A percentile compares a stretch with the other conserved stretches of the same genome.
Evolutionary conservation across 2,113 vertebrate genomes (phyloP).

Genomic region (Acrocephalus arundinaceus): DNA sequence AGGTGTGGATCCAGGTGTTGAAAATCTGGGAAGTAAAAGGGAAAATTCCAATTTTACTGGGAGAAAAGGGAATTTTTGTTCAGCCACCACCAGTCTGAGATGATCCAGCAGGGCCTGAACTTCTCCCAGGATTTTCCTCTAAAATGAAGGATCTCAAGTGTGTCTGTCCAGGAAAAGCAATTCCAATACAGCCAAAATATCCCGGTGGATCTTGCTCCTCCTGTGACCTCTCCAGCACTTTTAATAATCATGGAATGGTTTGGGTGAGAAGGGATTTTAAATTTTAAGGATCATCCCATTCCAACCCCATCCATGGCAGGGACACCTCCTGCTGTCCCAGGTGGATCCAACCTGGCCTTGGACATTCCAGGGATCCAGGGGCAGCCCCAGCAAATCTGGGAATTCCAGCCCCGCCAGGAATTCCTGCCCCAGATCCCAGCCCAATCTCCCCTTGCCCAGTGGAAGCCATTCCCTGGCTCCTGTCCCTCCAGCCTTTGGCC

Average conservation of each 20-base stretch:
- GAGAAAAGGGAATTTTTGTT: neutral
- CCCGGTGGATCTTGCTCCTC: fast-evolving
- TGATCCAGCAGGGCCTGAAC: neutral
- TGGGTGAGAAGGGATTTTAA: neutral
- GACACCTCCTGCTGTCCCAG: neutral
- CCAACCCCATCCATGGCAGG: neutral
- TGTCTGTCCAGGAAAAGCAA: neutral
- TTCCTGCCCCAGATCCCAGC: neutral
- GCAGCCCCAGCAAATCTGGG: neutral
- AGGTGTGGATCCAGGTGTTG: neutral
- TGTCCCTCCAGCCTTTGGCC: no score
- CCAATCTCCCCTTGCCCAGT: no score
- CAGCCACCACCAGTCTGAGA: fast-evolving
- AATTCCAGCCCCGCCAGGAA: neutral
- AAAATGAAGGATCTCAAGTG: neutral
- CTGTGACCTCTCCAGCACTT: neutral
- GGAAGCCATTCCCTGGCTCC: no score
- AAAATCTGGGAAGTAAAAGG: neutral
- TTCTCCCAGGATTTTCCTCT: neutral
- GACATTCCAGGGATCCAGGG: neutral
- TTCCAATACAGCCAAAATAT: neutral
- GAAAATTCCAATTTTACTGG: neutral
- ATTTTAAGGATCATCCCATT: neutral
- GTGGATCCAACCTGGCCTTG: neutral
- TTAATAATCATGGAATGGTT: neutral